These are phyloP conservation scores for Macrosiphum euphorbiae DNA, from an alignment of 2,888 invertebrate species.

Conservation along the genomic window DNA sequence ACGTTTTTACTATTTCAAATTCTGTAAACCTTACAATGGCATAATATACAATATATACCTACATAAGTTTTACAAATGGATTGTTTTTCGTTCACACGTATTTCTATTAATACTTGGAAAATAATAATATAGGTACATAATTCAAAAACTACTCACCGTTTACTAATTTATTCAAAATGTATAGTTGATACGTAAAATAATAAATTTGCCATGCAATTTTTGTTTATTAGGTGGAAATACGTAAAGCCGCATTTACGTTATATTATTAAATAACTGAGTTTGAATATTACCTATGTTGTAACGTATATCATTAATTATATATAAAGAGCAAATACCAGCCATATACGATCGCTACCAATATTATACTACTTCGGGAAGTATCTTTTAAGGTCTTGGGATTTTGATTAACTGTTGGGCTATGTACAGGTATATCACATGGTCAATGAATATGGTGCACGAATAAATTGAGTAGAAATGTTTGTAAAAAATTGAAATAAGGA, in stretches of 20 bases:
- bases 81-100: neutral
- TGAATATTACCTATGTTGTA: neutral
- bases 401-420: neutral
- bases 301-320: too few relatives aligned
- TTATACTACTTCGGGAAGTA: neutral
- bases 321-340: too few relatives aligned
- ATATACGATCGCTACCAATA: neutral
- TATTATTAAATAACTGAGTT: neutral
- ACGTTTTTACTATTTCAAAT: slow-evolving; percentile 17
- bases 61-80: neutral
- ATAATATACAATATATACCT: neutral
- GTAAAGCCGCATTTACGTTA: neutral
- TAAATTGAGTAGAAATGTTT: neutral
- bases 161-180: neutral
- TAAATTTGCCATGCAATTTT: neutral
- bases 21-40: neutral
- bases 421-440: neutral
- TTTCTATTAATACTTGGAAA: neutral
- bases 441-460: neutral
- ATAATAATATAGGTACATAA: neutral
- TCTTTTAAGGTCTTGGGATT: neutral
- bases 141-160: neutral
- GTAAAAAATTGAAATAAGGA: neutral
- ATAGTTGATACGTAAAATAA: neutral
- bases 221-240: neutral